These are phyloP conservation scores for Charina bottae DNA, from an alignment of 2,113 vertebrate species.

Conservation along the genomic window DNA sequence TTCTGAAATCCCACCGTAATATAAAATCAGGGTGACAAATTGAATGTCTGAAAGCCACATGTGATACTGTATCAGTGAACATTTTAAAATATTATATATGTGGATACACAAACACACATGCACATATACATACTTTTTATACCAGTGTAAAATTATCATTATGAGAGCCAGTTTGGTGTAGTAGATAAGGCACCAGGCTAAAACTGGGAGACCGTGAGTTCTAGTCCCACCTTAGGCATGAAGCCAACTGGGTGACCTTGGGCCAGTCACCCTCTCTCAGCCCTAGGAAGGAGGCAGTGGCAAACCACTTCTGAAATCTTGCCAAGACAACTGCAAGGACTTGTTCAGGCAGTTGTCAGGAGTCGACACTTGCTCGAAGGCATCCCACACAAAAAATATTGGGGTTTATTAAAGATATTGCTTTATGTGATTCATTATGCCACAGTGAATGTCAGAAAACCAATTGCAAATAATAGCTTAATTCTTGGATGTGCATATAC, in stretches of 20 bases:
- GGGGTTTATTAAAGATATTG: conserved; percentile 69
- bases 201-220: neutral
- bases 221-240: neutral
- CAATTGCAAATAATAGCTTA: conserved; percentile 65
- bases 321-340: neutral
- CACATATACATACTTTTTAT: conserved; percentile 57
- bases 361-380: neutral
- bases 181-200: neutral
- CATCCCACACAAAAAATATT: conserved; percentile 59
- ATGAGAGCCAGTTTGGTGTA: neutral
- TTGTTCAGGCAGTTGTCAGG: neutral
- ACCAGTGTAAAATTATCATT: conserved; percentile 53
- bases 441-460: conserved; percentile 56
- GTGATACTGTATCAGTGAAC: conserved; percentile 63
- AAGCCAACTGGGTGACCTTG: neutral
- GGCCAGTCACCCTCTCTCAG: neutral
- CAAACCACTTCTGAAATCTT: neutral
- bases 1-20: conserved; percentile 69
- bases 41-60: conserved; percentile 61
- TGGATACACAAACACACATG: conserved; percentile 36
- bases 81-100: conserved; percentile 40
- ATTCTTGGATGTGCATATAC: conserved; percentile 55
- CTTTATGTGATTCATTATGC: conserved; percentile 67
- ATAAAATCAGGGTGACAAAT: conserved; percentile 71
- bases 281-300: neutral